These are phyloP conservation scores for Synergus laeviventris DNA, from an alignment of 2,888 invertebrate species.

Conservation along the genomic window DNA sequence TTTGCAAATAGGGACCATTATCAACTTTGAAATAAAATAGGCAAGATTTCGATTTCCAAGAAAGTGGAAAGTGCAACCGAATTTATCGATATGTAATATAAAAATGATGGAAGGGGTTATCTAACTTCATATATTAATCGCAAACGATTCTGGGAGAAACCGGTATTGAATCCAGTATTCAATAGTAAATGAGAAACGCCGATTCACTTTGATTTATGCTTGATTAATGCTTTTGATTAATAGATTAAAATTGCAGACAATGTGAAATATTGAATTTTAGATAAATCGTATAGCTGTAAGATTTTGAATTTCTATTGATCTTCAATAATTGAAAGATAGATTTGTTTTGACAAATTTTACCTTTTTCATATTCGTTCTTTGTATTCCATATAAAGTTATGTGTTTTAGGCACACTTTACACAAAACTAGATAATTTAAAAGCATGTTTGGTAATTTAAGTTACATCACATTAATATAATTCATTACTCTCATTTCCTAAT, in stretches of 20 bases:
- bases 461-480: constrained; percentile 20
- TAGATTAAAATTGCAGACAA: not conserved
- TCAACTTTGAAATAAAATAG: no score
- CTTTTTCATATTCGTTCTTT: no score
- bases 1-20: no score
- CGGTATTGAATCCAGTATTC: constrained; percentile 17
- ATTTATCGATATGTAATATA: constrained; percentile 23
- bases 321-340: no score
- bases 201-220: constrained; percentile 2
- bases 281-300: no score
- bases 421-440: not conserved
- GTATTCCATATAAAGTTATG: no score
- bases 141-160: constrained; percentile 18
- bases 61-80: constrained; percentile 21
- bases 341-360: no score
- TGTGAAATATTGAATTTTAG: no score
- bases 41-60: constrained; percentile 1
- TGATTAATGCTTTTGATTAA: not conserved
- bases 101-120: constrained; percentile 28
- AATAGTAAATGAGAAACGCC: constrained; percentile 1
- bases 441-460: not conserved
- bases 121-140: constrained; percentile 15
- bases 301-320: no score
- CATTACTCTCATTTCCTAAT: not conserved
- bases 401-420: no score